phyloP scores from a whole-genome alignment of 2,888 invertebrate genomes.

The Reticulitermes lucifugus region DNA sequence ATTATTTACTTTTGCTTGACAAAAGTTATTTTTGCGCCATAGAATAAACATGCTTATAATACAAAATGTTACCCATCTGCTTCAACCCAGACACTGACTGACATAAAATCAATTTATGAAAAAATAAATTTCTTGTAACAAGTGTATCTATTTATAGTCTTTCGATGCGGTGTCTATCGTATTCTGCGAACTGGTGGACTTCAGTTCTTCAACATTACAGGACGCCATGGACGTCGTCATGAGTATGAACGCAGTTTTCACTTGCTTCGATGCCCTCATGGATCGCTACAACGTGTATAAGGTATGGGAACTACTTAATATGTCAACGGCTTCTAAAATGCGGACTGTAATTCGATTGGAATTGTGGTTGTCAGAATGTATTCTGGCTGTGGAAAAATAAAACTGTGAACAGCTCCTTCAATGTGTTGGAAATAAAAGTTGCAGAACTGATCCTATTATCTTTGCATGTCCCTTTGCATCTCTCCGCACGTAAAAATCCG shows the following conservation, averaged over 20 bases:
- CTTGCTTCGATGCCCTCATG: constrained; percentile 84
- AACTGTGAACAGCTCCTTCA: no score
- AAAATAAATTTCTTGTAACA: no score
- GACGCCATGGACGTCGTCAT: constrained; percentile 83
- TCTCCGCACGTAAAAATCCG: no score
- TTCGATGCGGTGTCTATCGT: constrained; percentile 83
- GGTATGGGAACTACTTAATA: constrained; percentile 65
- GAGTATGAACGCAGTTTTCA: constrained; percentile 88
- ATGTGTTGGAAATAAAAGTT: no score
- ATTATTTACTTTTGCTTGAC: background rate
- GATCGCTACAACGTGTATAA: constrained; percentile 90
- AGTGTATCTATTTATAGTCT: constrained; percentile 67
- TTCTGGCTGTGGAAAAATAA: no score
- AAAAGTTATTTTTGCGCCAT: background rate
- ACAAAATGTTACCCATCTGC: no score
- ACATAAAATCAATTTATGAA: no score
- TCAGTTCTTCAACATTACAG: constrained; percentile 70
- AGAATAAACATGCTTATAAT: no score
- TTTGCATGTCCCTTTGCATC: no score
- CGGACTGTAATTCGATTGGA: background rate
- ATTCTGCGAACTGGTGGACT: constrained; percentile 79
- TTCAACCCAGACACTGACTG: no score
- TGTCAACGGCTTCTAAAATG: background rate
- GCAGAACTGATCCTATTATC: no score
- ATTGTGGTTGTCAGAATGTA: no score